Conservation (phyloP, 30 jellyfish, hydroid and myxozoan species). For the Haliclystus octoradiatus region DNA sequence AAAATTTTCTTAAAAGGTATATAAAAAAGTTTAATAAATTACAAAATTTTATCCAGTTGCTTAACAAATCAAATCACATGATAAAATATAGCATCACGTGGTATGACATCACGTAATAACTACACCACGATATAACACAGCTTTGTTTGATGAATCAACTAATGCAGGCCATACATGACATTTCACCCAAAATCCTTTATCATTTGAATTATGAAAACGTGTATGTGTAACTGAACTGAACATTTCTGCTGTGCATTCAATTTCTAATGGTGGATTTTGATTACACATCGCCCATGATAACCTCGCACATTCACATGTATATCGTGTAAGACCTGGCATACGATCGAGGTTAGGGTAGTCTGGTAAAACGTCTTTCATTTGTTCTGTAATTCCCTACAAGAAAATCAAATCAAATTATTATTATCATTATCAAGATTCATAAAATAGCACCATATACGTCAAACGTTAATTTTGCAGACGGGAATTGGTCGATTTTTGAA, state of each 20-base stretch:
- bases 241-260: slow-evolving; percentile 67
- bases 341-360: slow-evolving; percentile 59
- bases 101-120: slow-evolving; percentile 63
- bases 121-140: slow-evolving; percentile 69
- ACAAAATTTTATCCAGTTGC: no score
- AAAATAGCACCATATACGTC: no score
- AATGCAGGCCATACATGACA: slow-evolving; percentile 87
- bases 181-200: slow-evolving; percentile 46
- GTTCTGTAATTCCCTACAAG: slow-evolving; percentile 75
- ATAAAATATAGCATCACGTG: no score
- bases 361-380: slow-evolving; percentile 64
- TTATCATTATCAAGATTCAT: no score
- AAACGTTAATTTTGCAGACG: no score
- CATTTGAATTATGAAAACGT: slow-evolving; percentile 76
- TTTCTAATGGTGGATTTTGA: slow-evolving; percentile 74
- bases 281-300: slow-evolving; percentile 87
- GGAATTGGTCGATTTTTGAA: no score
- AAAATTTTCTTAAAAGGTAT: no score
- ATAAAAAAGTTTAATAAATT: no score
- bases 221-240: slow-evolving; percentile 57
- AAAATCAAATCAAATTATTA: neutral
- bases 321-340: slow-evolving; percentile 64
- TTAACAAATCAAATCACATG: no score
- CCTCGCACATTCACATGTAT: slow-evolving; percentile 77
- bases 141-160: slow-evolving; percentile 55